These are phyloP conservation scores for Lutjanus campechanus DNA, from an alignment of 2,797 vertebrate genomes.

Conservation along the genomic window DNA sequence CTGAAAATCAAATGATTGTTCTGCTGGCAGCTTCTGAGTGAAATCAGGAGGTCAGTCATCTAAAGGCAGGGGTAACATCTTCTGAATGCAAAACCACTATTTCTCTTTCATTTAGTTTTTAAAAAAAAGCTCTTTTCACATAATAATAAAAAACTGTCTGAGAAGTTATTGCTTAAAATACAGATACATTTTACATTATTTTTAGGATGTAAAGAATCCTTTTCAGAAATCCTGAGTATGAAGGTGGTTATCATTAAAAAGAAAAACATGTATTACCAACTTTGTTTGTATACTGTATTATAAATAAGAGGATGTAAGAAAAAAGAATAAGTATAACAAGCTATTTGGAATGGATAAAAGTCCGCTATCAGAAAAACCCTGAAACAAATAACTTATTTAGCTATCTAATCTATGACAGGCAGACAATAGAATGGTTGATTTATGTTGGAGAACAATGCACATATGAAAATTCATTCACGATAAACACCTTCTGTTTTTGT, in stretches of 20 bases:
- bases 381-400: neutral
- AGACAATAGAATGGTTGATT: neutral
- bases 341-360: neutral
- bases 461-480: neutral
- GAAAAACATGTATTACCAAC: neutral
- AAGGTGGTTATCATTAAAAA: neutral
- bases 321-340: neutral
- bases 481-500: constrained; percentile 5
- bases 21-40: constrained; percentile 54
- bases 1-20: constrained; percentile 53
- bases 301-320: neutral
- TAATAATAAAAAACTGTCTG: neutral
- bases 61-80: neutral
- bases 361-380: neutral
- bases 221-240: neutral
- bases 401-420: neutral
- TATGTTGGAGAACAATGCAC: neutral
- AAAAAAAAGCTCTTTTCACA: neutral
- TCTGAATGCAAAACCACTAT: constrained; percentile 12
- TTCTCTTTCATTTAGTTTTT: constrained; percentile 15
- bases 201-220: neutral
- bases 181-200: neutral
- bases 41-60: constrained; percentile 41
- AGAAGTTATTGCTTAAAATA: constrained; percentile 7
- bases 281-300: neutral